These are phyloP conservation scores for Molorchus minor DNA, from an alignment of 2,888 invertebrate species.

Conservation along the genomic window DNA sequence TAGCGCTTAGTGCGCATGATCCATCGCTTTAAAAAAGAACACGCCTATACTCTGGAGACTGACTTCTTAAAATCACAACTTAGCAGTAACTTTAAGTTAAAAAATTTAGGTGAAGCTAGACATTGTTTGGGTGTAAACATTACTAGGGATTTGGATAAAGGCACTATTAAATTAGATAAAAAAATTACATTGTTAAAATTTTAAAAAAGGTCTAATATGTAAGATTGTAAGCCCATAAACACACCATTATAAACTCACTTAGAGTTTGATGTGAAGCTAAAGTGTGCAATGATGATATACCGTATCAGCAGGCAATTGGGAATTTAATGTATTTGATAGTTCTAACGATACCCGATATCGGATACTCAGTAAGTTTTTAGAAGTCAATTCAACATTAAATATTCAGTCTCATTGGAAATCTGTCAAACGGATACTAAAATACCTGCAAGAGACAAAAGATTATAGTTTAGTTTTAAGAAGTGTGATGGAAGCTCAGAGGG, in stretches of 20 bases:
- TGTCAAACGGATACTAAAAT: no score
- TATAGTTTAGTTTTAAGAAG: no score
- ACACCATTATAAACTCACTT: slow-evolving; percentile 32
- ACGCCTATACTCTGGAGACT: neutral
- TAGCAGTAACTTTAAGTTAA: no score
- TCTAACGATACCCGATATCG: slow-evolving; percentile 22
- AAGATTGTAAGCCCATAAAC: slow-evolving; percentile 14
- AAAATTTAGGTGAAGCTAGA: no score
- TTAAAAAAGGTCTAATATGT: slow-evolving; percentile 27
- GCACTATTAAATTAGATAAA: slow-evolving; percentile 32
- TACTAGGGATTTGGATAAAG: slow-evolving; percentile 21
- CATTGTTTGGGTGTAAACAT: no score
- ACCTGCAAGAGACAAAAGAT: no score
- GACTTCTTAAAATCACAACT: neutral
- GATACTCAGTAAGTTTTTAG: slow-evolving; percentile 23
- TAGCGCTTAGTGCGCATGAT: no score
- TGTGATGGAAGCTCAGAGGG: no score
- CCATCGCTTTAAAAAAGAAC: no score
- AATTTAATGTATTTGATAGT: slow-evolving; percentile 27
- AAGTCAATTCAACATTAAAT: no score
- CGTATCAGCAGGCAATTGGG: slow-evolving; percentile 24
- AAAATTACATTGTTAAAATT: slow-evolving; percentile 22
- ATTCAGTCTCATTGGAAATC: no score
- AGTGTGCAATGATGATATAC: slow-evolving; percentile 2
- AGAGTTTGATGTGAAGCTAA: neutral